phyloP scores from a whole-genome alignment of 2,113 vertebrate species.

The Sinocyclocheilus maitianheensis region DNA sequence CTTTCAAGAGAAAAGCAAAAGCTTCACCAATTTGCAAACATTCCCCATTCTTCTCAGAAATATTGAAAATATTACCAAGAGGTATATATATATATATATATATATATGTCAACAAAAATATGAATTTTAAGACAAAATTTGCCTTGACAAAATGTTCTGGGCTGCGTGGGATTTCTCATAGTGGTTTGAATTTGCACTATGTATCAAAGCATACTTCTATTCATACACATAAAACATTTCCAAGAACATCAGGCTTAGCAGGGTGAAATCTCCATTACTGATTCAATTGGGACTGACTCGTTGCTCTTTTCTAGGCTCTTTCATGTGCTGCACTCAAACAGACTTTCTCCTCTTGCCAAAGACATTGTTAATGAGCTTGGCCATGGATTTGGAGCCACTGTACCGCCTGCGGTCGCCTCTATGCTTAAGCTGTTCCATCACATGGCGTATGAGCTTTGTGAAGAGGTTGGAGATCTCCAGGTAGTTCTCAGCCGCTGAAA shows the following conservation, averaged over 20 bases:
- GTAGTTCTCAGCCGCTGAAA: conserved; percentile 77
- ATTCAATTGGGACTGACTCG: background rate
- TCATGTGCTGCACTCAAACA: conserved; percentile 62
- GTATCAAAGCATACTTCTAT: background rate
- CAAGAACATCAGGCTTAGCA: background rate
- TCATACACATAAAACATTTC: background rate
- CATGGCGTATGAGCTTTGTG: conserved; percentile 73
- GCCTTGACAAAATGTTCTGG: background rate
- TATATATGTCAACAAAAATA: background rate
- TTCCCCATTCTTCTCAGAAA: background rate
- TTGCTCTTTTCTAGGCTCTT: background rate
- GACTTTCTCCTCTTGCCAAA: conserved; percentile 80
- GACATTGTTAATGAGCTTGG: conserved; percentile 69
- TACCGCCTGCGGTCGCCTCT: conserved; percentile 72
- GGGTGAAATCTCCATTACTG: background rate
- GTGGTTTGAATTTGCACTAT: background rate
- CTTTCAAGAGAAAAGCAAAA: conserved; percentile 32
- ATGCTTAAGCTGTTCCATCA: conserved; percentile 74
- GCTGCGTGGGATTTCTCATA: background rate
- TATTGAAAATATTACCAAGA: background rate
- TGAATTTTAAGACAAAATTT: background rate
- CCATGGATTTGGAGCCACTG: conserved; percentile 79
- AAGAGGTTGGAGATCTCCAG: conserved; percentile 77
- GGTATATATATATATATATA: background rate
- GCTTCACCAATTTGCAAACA: background rate